Percentiles rank a stretch among this genome's conserved stretches.
phyloP scores from a whole-genome alignment of 2,113 vertebrate genomes.

The Fregata magnificens region DNA sequence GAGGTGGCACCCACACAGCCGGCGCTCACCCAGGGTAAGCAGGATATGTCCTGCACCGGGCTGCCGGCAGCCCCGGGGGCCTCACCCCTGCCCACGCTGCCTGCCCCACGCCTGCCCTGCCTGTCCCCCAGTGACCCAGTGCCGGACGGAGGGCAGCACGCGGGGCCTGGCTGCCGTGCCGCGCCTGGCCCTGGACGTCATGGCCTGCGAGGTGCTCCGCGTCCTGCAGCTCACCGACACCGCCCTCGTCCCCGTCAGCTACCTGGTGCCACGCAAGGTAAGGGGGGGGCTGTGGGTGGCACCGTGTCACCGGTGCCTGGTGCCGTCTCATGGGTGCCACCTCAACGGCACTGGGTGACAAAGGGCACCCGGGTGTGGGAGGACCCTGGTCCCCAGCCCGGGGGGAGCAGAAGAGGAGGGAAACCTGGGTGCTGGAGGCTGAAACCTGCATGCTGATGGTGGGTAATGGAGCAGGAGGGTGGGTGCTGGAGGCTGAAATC shows the following conservation, averaged over 20 bases:
- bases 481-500: too few species aligned
- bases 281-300: not conserved
- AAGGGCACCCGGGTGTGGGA: not conserved
- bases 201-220: slow-evolving; percentile 88
- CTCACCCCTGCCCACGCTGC: not conserved
- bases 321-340: not conserved
- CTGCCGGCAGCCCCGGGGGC: rapidly evolving
- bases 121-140: slow-evolving; percentile 83
- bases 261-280: slow-evolving; percentile 93
- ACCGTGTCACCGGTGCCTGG: not conserved
- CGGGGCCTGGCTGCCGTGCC: slow-evolving; percentile 82
- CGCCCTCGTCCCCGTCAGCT: slow-evolving; percentile 87
- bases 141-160: slow-evolving; percentile 77
- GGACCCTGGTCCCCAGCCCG: not conserved
- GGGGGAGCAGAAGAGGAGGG: not conserved
- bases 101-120: not conserved
- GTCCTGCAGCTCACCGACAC: slow-evolving; percentile 88
- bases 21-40: slow-evolving; percentile 83
- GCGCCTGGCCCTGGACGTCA: slow-evolving; percentile 82
- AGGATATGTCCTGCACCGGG: rapidly evolving
- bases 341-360: not conserved
- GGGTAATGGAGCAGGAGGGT: not conserved
- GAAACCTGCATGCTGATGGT: not conserved
- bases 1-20: slow-evolving; percentile 79
- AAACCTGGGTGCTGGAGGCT: not conserved